Percentiles rank a stretch among this genome's conserved stretches.
phyloP scores from a whole-genome alignment of 2,888 invertebrate genomes.

The Diaperis boleti region DNA sequence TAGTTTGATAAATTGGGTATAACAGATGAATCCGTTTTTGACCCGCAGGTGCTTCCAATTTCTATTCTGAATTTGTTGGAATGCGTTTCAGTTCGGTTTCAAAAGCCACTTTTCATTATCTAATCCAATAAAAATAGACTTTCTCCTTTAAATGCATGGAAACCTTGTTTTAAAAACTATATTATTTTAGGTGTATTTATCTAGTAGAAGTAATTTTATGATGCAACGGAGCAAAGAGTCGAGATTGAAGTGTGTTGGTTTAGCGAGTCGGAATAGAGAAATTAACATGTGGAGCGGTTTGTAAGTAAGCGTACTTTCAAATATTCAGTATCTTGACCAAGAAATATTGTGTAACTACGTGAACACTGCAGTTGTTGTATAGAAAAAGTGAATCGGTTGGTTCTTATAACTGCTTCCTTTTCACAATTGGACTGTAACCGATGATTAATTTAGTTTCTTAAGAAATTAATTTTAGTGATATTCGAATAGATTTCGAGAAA shows the following conservation, averaged over 20 bases:
- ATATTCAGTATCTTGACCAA: constrained; percentile 21
- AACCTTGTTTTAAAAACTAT: not conserved
- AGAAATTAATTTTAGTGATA: constrained; percentile 1
- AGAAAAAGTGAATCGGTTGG: constrained; percentile 16
- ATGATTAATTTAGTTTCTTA: not conserved
- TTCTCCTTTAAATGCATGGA: constrained; percentile 27
- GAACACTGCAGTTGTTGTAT: constrained; percentile 20
- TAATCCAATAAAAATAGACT: constrained; percentile 18
- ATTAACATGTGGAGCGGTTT: constrained; percentile 3
- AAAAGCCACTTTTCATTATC: constrained; percentile 20
- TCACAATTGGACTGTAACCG: constrained; percentile 30
- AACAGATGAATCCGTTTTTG: not conserved
- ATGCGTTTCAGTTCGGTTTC: constrained; percentile 2
- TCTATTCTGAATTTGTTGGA: constrained; percentile 3
- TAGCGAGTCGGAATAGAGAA: constrained; percentile 21
- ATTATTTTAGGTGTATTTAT: constrained; percentile 1
- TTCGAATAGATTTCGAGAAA: not conserved
- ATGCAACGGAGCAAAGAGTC: constrained; percentile 27
- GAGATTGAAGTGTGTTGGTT: constrained; percentile 6
- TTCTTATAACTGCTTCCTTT: constrained; percentile 25
- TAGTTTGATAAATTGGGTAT: not conserved
- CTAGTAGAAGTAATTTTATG: constrained; percentile 17
- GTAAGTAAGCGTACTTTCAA: constrained; percentile 21
- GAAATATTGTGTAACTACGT: constrained; percentile 24
- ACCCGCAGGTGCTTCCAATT: not conserved